phyloP scores from a whole-genome alignment of 2,113 vertebrate genomes.

The Microcebus lehilahytsara region DNA sequence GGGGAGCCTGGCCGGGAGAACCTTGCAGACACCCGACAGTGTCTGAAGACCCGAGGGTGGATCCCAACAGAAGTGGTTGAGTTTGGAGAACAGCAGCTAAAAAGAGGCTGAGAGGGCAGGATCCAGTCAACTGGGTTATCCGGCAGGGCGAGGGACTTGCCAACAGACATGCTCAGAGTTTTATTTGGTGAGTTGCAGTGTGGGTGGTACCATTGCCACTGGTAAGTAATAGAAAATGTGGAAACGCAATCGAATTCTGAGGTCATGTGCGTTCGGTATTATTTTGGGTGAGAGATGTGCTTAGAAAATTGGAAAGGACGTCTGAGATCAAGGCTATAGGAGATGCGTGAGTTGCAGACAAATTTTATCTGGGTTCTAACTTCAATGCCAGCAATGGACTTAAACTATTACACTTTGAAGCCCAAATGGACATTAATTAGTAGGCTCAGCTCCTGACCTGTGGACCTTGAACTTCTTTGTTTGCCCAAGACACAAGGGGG shows the following conservation, averaged over 20 bases:
- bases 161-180: not conserved
- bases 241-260: not conserved
- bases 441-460: no score
- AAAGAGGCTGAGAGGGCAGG: not conserved
- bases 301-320: not conserved
- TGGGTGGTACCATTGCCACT: fast-evolving
- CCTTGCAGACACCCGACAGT: fast-evolving
- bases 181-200: no score
- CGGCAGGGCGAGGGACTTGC: not conserved
- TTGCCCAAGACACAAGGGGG: not conserved
- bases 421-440: not conserved
- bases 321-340: not conserved
- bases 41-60: fast-evolving
- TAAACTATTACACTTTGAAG: fast-evolving
- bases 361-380: not conserved
- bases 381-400: no score
- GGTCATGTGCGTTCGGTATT: fast-evolving
- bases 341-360: fast-evolving
- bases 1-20: fast-evolving
- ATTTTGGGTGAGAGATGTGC: not conserved
- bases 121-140: fast-evolving
- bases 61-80: fast-evolving
- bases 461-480: not conserved
- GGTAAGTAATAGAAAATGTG: not conserved
- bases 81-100: not conserved